phyloP scores from a whole-genome alignment of 2,113 vertebrate species.

The Poecilia latipinna region DNA sequence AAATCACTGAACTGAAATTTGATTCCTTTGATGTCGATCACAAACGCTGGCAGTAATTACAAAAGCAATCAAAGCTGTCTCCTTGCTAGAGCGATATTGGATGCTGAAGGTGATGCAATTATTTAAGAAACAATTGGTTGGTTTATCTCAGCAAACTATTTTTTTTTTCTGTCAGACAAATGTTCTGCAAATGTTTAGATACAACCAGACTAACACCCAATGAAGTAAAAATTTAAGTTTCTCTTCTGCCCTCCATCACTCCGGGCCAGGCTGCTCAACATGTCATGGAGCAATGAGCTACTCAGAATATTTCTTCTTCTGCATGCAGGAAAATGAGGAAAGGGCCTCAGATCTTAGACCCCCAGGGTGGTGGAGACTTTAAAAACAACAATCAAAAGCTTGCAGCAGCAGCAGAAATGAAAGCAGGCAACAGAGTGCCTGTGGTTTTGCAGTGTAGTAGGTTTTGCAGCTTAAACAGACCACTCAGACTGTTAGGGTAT shows the following conservation, averaged over 20 bases:
- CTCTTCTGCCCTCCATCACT: background rate
- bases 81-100: background rate
- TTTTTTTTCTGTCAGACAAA: background rate
- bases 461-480: too few species aligned
- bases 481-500: too few species aligned
- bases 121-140: background rate
- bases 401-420: too few species aligned
- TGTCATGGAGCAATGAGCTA: background rate
- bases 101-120: background rate
- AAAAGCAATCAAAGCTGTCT: background rate
- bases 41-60: too few species aligned
- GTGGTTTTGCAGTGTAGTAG: too few species aligned
- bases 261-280: background rate
- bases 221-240: background rate
- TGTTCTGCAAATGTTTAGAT: too few species aligned
- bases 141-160: background rate
- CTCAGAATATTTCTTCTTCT: background rate
- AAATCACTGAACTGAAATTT: background rate
- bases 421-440: too few species aligned
- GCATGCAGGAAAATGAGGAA: background rate
- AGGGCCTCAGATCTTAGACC: too few species aligned
- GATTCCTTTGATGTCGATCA: background rate
- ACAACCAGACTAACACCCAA: background rate
- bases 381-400: background rate
- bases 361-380: background rate